Base-by-base conservation (phyloP, 23 tunicate species). In the Corella eumyota region DNA sequence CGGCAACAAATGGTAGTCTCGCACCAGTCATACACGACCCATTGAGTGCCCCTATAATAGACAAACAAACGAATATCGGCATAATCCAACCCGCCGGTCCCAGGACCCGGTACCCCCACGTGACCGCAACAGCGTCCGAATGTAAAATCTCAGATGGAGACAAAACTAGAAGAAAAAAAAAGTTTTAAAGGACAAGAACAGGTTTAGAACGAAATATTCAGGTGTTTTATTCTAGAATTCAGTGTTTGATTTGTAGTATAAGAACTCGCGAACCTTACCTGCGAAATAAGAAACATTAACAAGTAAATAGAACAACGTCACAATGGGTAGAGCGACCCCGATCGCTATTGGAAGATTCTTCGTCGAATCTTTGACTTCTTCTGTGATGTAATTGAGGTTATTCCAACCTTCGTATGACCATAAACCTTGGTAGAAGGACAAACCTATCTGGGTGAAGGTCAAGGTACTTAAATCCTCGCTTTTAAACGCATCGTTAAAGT, bases 401-500 rank as follows among this genome's bases (percentile, higher is more conserved):
- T 81, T 73, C 91, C 91, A 81, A 20, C 91, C 91, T 23, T 67
- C 81, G 67, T 81, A 81, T 9, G 91, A 81, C 65, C 72, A 81
- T 49, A 81, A 34, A 20, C 91, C 91, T 67, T 71, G 90, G 25
- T 80, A 80, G 5, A 80, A 80, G 24, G 77, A 78, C 30, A 80
- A 54, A 1, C 90, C 76, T 2, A 80, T 71, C 46, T 80, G 90
- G 1, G 72, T 51, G 56, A 80, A 80, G 5, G 73, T 69, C 1
- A 80, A 49, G 32, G 72, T 65, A n/a, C 60, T 37, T 6, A 80
- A 21, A 36, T 64, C 68, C 45, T 63, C 67, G 4, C 57, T 38
- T 4, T 46, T 64, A 47, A 80, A 80, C 21, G 90, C 78, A 27
- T 80, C 34, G 32, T 49, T 36, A 48, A 80, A 47, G 58, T 80